A percentile compares a stretch with the other conserved stretches of the same genome.
Conservation (phyloP, 2,113 vertebrate species). For the Cnemophilus loriae region DNA sequence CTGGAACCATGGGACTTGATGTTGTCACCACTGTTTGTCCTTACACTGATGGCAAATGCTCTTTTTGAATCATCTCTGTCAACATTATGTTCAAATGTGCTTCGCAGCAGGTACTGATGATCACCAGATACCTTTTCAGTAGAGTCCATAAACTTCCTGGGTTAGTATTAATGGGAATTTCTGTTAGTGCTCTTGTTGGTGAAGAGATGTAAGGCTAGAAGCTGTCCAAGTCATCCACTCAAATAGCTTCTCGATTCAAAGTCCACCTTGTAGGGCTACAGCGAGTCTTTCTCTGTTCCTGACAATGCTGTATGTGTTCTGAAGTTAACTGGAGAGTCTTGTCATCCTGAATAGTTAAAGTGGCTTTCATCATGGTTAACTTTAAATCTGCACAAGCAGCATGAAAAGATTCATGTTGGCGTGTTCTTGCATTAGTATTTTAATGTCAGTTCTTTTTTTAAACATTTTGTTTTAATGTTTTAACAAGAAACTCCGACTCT, state of each 20-base stretch:
- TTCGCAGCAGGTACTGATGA: neutral
- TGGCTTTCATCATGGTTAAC: neutral
- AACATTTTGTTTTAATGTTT: neutral
- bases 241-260: neutral
- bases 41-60: neutral
- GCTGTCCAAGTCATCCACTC: neutral
- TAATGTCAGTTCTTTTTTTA: neutral
- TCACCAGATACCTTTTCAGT: neutral
- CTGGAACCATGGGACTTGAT: rapidly evolving
- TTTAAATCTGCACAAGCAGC: neutral
- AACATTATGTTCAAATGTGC: neutral
- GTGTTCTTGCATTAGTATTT: neutral
- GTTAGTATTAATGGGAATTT: neutral
- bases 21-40: neutral
- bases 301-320: neutral
- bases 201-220: neutral
- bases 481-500: constrained; percentile 86
- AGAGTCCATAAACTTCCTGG: rapidly evolving
- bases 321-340: neutral
- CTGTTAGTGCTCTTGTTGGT: neutral
- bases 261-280: neutral
- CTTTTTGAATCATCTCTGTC: neutral
- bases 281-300: neutral
- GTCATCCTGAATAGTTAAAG: neutral
- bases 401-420: neutral